Conservation (phyloP, 2,113 vertebrate genomes). For the Passer domesticus region DNA sequence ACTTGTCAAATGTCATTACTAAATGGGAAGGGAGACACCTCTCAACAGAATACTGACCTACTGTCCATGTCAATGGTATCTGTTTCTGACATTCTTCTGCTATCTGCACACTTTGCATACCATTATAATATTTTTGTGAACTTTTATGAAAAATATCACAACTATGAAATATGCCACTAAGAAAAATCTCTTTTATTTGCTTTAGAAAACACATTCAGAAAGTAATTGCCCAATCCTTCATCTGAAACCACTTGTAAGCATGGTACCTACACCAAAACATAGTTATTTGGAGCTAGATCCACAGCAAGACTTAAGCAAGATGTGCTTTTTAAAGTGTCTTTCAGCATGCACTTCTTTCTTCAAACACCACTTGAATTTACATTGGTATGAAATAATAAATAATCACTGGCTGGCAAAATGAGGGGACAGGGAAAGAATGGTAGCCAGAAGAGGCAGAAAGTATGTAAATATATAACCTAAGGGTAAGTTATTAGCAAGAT, state of each 20-base stretch:
- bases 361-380: not conserved
- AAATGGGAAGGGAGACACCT: not conserved
- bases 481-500: not conserved
- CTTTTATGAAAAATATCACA: not conserved
- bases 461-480: not conserved
- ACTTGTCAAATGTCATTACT: not conserved
- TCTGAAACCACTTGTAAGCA: not conserved
- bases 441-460: not conserved
- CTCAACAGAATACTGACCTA: not conserved
- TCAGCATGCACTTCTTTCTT: not conserved
- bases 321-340: not conserved
- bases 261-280: not conserved
- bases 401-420: not conserved
- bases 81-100: not conserved
- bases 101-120: not conserved
- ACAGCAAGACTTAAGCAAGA: not conserved
- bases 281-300: not conserved
- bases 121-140: not conserved
- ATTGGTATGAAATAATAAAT: not conserved
- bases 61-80: not conserved
- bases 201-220: not conserved
- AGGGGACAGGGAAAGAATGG: not conserved
- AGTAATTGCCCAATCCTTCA: not conserved
- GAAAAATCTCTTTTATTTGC: not conserved
- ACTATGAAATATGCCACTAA: not conserved